Base-by-base conservation (phyloP, 1,140 invertebrate genomes). In the Sinonovacula constricta region DNA sequence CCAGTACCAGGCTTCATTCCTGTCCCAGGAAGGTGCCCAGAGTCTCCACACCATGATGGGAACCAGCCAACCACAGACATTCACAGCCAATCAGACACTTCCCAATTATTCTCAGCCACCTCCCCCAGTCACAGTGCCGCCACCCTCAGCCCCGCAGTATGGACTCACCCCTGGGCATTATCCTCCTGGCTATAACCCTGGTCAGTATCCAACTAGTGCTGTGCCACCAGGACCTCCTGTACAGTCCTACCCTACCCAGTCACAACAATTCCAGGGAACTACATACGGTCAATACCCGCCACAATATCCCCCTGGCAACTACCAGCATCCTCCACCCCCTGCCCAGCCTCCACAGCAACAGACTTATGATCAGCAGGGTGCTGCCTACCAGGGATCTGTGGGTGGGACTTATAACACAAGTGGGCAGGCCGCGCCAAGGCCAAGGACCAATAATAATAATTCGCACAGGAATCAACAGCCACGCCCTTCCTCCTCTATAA, bases 11-110 rank as follows among this genome's bases (percentile, higher is more conserved):
- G 83, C 86, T 2, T 90, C 88, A 2, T 90, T 90, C 80, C 85
- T 90, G 87, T 86, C 86, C 0, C 83, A 85, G 59, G 88, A 90
- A 67, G 88, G 88, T 2, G 80, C 81, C 12, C 88, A 90, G 79
- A 83, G 80, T 33, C 86, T 90, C 28, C 86, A 88, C 78, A 84
- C 83, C 1, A 78, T 89, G 22, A 83, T 89, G 75, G 72, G 72
- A 28, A 33, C 78, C 77, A 18, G 81, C 82, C 34, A 79, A 59
- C 67, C 53, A 24, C 71, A 56, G 30, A 66, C 31, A 54, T 62
- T 26, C 51, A 81, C n/a, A 14, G 65, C n/a, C 67, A 67, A 62
- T 15, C 71, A 68, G n/a, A 30, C 81, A 7, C 71, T 18, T 18
- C 59, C 65, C 54, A 67, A 70, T 45, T 76, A 80, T 26, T 15